These are phyloP conservation scores for Xenopus petersii DNA, from an alignment of 2,797 vertebrate species.

Conservation along the genomic window DNA sequence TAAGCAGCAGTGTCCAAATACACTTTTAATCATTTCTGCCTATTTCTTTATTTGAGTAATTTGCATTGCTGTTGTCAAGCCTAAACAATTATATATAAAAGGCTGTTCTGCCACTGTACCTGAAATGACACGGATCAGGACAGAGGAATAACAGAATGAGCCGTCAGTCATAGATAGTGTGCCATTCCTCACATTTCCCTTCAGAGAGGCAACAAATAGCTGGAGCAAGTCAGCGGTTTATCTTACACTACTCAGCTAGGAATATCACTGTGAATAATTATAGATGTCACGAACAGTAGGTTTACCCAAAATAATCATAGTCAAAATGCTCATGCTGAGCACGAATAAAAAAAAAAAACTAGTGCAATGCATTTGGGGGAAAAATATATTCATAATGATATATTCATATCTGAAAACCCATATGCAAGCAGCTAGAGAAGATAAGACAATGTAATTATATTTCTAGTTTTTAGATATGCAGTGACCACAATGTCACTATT, in stretches of 20 bases:
- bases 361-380: neutral
- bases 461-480: too few relatives aligned
- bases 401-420: too few relatives aligned
- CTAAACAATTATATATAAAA: neutral
- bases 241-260: conserved; percentile 59
- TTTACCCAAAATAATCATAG: conserved; percentile 6
- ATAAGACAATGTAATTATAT: too few relatives aligned
- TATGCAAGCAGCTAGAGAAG: too few relatives aligned
- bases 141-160: conserved; percentile 41
- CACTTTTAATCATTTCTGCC: too few relatives aligned
- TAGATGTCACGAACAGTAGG: conserved; percentile 52
- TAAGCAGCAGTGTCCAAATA: too few relatives aligned
- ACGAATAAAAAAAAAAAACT: neutral
- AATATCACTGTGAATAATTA: conserved; percentile 68
- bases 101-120: neutral
- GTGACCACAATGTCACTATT: too few relatives aligned
- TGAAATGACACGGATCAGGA: neutral
- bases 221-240: conserved; percentile 68
- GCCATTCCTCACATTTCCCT: conserved; percentile 64
- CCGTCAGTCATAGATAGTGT: conserved; percentile 51
- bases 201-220: conserved; percentile 66
- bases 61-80: too few relatives aligned
- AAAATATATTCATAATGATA: too few relatives aligned
- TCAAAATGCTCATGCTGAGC: neutral
- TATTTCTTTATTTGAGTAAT: too few relatives aligned